Percentiles rank a stretch among this genome's conserved stretches.
Conservation (phyloP, 1,140 invertebrate genomes). For the Hyphantria cunea region DNA sequence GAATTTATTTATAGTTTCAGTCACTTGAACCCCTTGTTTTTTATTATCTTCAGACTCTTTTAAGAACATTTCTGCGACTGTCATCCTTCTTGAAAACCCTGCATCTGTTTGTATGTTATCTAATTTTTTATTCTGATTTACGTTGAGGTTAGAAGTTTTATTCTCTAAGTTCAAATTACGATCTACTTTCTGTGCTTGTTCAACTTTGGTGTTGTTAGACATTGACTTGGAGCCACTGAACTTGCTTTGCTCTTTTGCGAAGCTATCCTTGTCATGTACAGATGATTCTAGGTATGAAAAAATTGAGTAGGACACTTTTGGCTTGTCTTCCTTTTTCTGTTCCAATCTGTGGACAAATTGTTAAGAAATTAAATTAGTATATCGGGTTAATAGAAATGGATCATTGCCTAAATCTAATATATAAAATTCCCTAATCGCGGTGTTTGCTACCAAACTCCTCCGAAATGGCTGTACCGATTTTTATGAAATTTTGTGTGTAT, state of each 20-base stretch:
- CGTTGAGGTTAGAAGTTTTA: background rate
- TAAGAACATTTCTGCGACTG: slow-evolving; percentile 78
- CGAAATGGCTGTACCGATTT: too few species aligned
- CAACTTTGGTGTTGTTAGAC: slow-evolving; percentile 2
- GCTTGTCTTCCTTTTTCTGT: slow-evolving; percentile 74
- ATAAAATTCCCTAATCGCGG: too few species aligned
- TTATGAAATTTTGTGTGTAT: too few species aligned
- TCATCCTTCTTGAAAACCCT: slow-evolving; percentile 66
- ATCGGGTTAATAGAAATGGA: too few species aligned
- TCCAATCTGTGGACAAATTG: slow-evolving; percentile 53
- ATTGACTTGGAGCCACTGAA: slow-evolving; percentile 71
- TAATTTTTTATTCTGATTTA: slow-evolving; percentile 27
- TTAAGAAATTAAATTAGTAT: background rate
- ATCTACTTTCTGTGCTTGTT: slow-evolving; percentile 9
- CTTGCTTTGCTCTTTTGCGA: slow-evolving; percentile 76
- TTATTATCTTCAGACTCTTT: slow-evolving; percentile 71
- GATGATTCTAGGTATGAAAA: slow-evolving; percentile 88
- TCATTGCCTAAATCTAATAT: too few species aligned
- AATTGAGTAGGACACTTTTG: slow-evolving; percentile 86
- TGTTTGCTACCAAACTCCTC: too few species aligned
- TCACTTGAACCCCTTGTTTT: slow-evolving; percentile 47
- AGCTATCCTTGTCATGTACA: slow-evolving; percentile 81
- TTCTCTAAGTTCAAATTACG: slow-evolving; percentile 15
- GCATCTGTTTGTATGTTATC: slow-evolving; percentile 5
- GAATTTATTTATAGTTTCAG: slow-evolving; percentile 78